Base-by-base conservation (phyloP, 92 coral and sea anemone species). In the Montipora capitata region DNA sequence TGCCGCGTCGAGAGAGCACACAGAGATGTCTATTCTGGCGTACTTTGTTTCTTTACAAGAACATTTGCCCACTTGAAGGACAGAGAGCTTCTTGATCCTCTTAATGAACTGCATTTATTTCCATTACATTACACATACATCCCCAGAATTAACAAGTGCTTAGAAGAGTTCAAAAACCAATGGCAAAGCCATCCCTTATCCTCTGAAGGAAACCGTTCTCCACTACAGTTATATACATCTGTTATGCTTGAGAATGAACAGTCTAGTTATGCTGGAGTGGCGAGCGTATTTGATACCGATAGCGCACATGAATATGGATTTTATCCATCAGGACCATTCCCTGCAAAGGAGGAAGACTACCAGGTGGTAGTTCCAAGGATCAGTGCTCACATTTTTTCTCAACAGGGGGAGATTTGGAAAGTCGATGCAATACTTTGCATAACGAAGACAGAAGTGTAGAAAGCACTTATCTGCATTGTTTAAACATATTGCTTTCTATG, bases 301-400 rank as follows among this genome's bases (percentile, higher is more conserved):
- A 65, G 16, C 39, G 7, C 9, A 56, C 85, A 77, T 20, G 78
- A 87, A 40, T 89, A 61, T 20, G 88, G 88, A 66, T 67, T 89
- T 65, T 84, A 89, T 74, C 84, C 89, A 44, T 45, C 81, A 9
- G 92, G 85, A 10, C 85, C 85, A 66, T 76, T 89, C n/a, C 78
- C 92, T n/a, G 5, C 75, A 20, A 65, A 80, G 49, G 92, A 83
- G 3, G 84, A 89, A 52, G 89, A 89, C 77, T 83, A 83, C 52
- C 92, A 83, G 79, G 92, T 83, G 15, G 71, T 85, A 11, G 89
- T 89, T 9, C 92, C 89, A 89, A 88, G 67, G 15, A 83, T 75
- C 82, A 72, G 10, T 68, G 59, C 74, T 17, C 83, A 62, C 1
- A 58, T 89, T 39, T 73, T 84, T 59, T 59, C 66, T 74, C 77